Evolutionary conservation across 2,888 invertebrate species (phyloP).

Genomic region (Muscina levida): DNA sequence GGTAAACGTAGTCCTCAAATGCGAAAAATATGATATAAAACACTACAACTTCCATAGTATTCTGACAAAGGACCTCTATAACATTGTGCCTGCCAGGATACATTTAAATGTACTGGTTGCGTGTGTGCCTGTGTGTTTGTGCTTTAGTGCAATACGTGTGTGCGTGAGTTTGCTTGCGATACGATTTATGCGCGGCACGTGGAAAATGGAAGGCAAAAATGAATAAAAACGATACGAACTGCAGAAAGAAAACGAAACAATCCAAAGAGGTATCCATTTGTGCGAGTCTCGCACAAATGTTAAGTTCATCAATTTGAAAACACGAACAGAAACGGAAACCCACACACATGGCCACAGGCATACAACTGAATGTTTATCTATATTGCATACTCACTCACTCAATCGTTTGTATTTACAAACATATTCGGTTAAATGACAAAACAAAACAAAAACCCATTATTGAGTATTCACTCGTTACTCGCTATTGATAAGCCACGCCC

Average conservation of each 20-base stretch:
- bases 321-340: neutral
- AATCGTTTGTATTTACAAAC: too few species aligned
- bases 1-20: conserved; percentile 55
- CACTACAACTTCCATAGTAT: conserved; percentile 35
- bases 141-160: too few species aligned
- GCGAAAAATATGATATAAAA: conserved; percentile 62
- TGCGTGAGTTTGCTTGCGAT: conserved; percentile 68
- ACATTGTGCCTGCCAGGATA: neutral
- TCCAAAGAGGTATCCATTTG: conserved; percentile 45
- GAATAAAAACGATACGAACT: conserved; percentile 3
- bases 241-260: conserved; percentile 40
- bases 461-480: too few species aligned
- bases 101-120: neutral
- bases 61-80: conserved; percentile 55
- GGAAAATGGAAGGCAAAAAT: conserved; percentile 67
- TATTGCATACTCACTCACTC: neutral
- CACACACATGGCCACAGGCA: neutral
- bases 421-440: neutral
- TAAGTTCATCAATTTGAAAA: conserved; percentile 65
- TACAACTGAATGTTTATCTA: neutral
- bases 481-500: neutral
- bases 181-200: conserved; percentile 77
- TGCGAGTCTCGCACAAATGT: conserved; percentile 34
- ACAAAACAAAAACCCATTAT: too few species aligned
- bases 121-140: conserved; percentile 35